Evolutionary conservation across 2,888 invertebrate species (phyloP), one percentile per base, ranked within the genome.

Genomic region (Helobdella robusta): DNA sequence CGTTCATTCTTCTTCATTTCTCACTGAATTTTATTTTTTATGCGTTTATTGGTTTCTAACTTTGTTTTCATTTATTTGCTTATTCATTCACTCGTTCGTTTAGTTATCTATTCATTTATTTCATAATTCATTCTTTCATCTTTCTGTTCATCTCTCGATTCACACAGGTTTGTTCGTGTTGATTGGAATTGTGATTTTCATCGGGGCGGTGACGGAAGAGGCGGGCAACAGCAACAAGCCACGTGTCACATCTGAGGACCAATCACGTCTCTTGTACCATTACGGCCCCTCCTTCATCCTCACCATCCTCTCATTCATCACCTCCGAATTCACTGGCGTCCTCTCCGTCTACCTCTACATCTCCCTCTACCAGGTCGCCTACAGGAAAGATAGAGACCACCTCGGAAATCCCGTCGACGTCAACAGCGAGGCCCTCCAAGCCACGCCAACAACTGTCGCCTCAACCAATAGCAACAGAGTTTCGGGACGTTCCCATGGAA

Each of bases 231-330:
- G 76, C 66, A 73, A 75, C 18, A 72, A 74, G 64, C 72, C 74
- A 18, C 18, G 50, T 30, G 32, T 50, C n/a, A 32, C 46, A 30
- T 34, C 70, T 0, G 58, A 75, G 54, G 77, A 77, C 36, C 75
- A 78, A 54, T 35, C 25, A n/a, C 74, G 74, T 11, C 73, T 73
- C 64, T 78, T 78, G 72, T 79, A 79, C 69, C 72, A 70, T 60
- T 79, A 79, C 67, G 78, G 79, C 15, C 74, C 77, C 3, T 79
- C 79, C 0, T 79, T 79, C 70, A 75, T 77, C 71, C 75, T 79
- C 74, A 76, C 77, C 15, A 75, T 79, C 0, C 73, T 75, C 15
- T 78, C 78, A 34, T 79, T 79, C 70, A 75, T 76, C 62, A 72
- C 77, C 58, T 77, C 77, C 2, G 78, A 79, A 71, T 73, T 78